Evolutionary conservation across 2,113 vertebrate species (phyloP), one percentile per base, ranked within the genome.

Genomic region (Ibidorhyncha struthersii): DNA sequence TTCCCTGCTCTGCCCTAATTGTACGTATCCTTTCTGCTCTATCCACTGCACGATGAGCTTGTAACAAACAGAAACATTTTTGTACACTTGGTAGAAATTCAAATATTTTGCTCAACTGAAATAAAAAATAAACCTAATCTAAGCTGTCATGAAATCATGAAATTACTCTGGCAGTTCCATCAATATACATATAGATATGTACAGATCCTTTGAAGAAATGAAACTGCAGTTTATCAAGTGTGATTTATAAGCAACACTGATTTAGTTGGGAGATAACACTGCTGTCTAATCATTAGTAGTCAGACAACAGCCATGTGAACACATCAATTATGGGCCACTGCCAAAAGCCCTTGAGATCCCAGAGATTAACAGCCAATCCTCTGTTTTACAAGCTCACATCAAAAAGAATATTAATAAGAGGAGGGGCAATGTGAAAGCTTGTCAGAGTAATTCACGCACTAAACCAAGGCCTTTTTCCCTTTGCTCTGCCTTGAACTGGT

Each of bases 371-470:
- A 98, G 98, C 97, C 98, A 98, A 98, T 98, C 98, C 98, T 98
- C 98, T 98, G 98, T 98, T 98, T 98, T 98, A 98, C 98, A 98
- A 98, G 98, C 97, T 97, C 95, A 98, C 98, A 98, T 98, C 98
- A 98, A 98, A 98, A 98, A 98, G 98, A 98, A 98, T 98, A 98
- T 98, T 98, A 98, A 98, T 98, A 98, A 98, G 97, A 98, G 98
- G 98, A 98, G 98, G 98, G 90, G 97, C 95, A 6, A 98, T 73
- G 96, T 97, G 97, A 98, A 98, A 98, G 98, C 97, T 93, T 98
- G 98, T 98, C 98, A 98, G 97, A 96, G 93, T 97, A 98, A 98
- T 98, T 98, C 98, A 98, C 6, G 69, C 96, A 97, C 96, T 97
- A 97, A 98, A 97, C 94, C 95, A 98, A 98, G 97, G 85, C 91